A percentile compares a stretch with the other conserved stretches of the same genome.
phyloP scores from a whole-genome alignment of 2,113 vertebrate genomes.

The Atractosteus spatula region DNA sequence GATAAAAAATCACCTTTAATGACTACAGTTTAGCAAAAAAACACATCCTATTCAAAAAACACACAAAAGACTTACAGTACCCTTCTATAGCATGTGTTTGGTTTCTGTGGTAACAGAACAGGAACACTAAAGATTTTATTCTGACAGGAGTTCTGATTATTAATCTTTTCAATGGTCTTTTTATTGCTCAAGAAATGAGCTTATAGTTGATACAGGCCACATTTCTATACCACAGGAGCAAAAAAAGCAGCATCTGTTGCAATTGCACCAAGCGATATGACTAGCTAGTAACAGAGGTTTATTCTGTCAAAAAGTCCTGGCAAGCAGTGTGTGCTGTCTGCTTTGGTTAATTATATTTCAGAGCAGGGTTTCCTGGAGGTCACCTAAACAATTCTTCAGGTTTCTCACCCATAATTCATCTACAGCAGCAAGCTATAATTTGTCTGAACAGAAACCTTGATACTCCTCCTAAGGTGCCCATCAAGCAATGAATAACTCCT shows the following conservation, averaged over 20 bases:
- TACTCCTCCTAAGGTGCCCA: not conserved
- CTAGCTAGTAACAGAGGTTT: slow-evolving; percentile 19
- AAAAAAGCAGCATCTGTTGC: slow-evolving; percentile 53
- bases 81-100: slow-evolving; percentile 23
- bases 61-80: slow-evolving; percentile 10
- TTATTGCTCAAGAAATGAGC: slow-evolving; percentile 49
- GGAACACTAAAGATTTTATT: slow-evolving; percentile 43
- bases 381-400: not conserved
- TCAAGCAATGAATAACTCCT: not conserved
- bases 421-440: not conserved
- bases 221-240: slow-evolving; percentile 48
- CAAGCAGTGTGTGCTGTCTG: not conserved
- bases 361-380: not conserved
- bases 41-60: not conserved
- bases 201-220: slow-evolving; percentile 39
- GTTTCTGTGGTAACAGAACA: slow-evolving; percentile 39
- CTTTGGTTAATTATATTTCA: slow-evolving; percentile 7
- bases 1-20: slow-evolving; percentile 19
- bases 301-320: slow-evolving; percentile 29
- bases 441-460: not conserved
- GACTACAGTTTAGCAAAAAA: slow-evolving; percentile 9
- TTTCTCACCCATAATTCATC: not conserved
- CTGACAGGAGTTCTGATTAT: slow-evolving; percentile 45
- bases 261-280: slow-evolving; percentile 20
- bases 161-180: slow-evolving; percentile 48